Evolutionary conservation across 2,113 vertebrate genomes (phyloP).

Genomic region (Balaeniceps rex): DNA sequence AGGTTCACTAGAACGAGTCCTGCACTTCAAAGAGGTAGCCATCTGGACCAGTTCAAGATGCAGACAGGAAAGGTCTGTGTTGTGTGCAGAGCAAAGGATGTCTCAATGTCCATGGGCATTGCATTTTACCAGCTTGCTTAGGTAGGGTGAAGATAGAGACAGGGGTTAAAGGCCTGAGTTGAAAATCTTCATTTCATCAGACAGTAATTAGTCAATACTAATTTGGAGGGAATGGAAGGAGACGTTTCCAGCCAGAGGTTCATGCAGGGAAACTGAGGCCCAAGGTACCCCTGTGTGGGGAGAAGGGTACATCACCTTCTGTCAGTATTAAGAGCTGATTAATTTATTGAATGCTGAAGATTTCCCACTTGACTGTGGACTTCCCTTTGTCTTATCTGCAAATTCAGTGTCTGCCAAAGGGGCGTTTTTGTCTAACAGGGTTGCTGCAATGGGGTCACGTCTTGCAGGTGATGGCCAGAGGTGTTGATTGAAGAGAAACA

Average conservation of each 20-base stretch:
- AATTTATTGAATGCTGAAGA: neutral
- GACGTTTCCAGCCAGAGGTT: neutral
- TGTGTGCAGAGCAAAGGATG: neutral
- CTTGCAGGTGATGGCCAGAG: neutral
- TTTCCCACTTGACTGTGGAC: neutral
- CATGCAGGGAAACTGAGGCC: neutral
- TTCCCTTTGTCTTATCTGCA: neutral
- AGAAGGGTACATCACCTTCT: neutral
- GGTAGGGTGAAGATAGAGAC: neutral
- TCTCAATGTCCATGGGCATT: neutral
- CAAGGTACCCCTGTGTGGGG: neutral
- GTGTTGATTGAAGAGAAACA: neutral
- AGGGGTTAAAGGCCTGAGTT: neutral
- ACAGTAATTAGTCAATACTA: neutral
- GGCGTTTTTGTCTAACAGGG: neutral
- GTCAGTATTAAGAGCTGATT: neutral
- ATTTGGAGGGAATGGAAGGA: neutral
- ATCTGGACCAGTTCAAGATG: neutral
- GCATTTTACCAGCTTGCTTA: neutral
- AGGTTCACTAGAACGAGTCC: neutral
- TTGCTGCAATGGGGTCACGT: neutral
- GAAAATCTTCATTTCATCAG: neutral
- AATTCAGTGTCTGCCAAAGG: neutral
- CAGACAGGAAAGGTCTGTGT: accelerated
- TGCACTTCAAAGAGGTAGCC: neutral